Evolutionary conservation across 2,888 invertebrate species (phyloP), one percentile per base, ranked within the genome.

Genomic region (Leucophenga maculata): DNA sequence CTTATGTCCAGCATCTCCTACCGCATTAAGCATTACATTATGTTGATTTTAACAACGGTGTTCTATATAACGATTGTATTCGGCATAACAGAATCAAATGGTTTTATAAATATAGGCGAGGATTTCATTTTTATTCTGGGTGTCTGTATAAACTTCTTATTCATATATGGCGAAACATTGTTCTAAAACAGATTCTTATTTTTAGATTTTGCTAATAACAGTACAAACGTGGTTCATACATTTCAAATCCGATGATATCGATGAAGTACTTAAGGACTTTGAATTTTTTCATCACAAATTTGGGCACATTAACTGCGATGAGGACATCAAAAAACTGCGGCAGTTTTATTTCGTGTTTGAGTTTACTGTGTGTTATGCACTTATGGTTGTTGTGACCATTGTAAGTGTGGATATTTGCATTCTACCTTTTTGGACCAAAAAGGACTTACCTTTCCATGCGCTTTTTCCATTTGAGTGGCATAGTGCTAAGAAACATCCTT

Each of bases 401-500:
- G 77, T 87, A 9, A 74, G 78, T 20, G 55, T 73, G 3, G 82
- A 79, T 0, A 74, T 86, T 39, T 74, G 74, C 8, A 67, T 83
- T 39, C 83, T 83, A 4, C 85, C 86, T 0, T 14, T 86, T 1
- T 32, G 85, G 1, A 72, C 74, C 0, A 65, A 73, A 0, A 73
- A 65, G 6, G 70, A 75, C 11, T 65, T 82, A 11, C 85, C 85
- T 0, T 84, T 76, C 66, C 79, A 81, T 6, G 74, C 73, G 0
- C 62, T 78, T n/a, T 79, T 74, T 64, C 87, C 87, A 0, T 83
- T 84, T 59, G 75, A 73, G 0, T 74, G 77, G 65, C 76, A 82
- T 1, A 57, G 72, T 0, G 46, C 66, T 0, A 39, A 65, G 0
- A 66, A 74, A 14, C 74, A 81, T 72, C 76, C 77, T 0, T 6